These are phyloP conservation scores for Burhinus oedicnemus DNA, from an alignment of 2,113 vertebrate species.

Conservation along the genomic window DNA sequence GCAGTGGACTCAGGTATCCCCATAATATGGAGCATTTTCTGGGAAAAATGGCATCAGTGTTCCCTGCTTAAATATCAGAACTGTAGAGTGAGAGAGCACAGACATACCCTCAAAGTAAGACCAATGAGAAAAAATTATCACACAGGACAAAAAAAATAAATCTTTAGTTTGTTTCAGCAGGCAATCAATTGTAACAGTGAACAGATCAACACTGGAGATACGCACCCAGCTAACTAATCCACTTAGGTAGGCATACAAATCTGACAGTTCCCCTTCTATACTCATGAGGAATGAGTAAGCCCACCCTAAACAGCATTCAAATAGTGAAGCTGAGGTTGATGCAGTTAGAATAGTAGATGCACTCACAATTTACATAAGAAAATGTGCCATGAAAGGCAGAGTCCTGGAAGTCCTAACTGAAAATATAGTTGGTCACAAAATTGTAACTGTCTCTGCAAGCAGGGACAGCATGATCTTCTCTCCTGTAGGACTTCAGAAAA, in stretches of 20 bases:
- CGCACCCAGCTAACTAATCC: neutral
- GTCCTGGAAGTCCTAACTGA: neutral
- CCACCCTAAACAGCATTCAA: neutral
- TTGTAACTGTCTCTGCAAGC: neutral
- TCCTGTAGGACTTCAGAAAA: neutral
- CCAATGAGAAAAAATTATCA: neutral
- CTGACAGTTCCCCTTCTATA: neutral
- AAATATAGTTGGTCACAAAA: neutral
- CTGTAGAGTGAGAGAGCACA: neutral
- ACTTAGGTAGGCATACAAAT: neutral
- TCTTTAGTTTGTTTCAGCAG: neutral
- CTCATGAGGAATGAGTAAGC: neutral
- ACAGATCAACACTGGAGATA: neutral
- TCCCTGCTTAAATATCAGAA: neutral
- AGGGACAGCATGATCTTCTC: neutral
- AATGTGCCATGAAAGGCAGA: neutral
- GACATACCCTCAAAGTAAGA: neutral
- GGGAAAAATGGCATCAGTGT: neutral
- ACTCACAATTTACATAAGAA: neutral
- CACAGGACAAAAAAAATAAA: too few species aligned
- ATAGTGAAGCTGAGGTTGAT: neutral
- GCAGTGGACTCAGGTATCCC: neutral
- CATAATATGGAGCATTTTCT: neutral
- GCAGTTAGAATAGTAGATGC: neutral
- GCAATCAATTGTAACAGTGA: neutral